Conservation (phyloP, 2,113 vertebrate genomes). For the Petroica traversi region DNA sequence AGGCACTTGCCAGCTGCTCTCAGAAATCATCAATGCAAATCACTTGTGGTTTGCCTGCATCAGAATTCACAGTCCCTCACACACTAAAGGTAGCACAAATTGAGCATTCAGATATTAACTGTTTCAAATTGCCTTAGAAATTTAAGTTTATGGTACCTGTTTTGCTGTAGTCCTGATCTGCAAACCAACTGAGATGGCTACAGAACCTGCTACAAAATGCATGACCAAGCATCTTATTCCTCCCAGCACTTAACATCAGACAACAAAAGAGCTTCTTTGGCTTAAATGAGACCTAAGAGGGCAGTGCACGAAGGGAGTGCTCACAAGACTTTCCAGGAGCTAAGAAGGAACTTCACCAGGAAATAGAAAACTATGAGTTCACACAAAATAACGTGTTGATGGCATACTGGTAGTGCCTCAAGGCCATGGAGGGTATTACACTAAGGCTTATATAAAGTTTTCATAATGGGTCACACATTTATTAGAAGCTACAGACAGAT, state of each 20-base stretch:
- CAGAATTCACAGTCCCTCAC: not conserved
- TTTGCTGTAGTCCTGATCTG: not conserved
- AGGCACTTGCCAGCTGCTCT: not conserved
- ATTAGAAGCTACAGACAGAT: not conserved
- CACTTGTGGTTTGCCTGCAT: not conserved
- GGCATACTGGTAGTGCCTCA: not conserved
- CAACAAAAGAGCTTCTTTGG: not conserved
- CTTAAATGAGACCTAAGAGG: not conserved
- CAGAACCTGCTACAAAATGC: not conserved
- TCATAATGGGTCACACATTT: not conserved
- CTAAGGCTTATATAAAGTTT: not conserved
- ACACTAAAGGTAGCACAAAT: not conserved
- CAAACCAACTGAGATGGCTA: not conserved
- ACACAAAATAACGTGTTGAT: not conserved
- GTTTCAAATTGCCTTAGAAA: not conserved
- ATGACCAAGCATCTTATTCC: not conserved
- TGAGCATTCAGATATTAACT: not conserved
- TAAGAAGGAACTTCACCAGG: not conserved
- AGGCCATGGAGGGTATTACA: not conserved
- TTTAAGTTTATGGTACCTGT: not conserved
- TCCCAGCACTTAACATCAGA: not conserved
- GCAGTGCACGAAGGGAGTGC: fast-evolving
- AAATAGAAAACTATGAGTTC: not conserved
- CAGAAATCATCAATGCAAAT: not conserved
- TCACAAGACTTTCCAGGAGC: not conserved